Percentiles rank a stretch among this genome's conserved stretches.
phyloP scores from a whole-genome alignment of 2,797 vertebrate genomes.

The Parauchenoglanis punctatus region DNA sequence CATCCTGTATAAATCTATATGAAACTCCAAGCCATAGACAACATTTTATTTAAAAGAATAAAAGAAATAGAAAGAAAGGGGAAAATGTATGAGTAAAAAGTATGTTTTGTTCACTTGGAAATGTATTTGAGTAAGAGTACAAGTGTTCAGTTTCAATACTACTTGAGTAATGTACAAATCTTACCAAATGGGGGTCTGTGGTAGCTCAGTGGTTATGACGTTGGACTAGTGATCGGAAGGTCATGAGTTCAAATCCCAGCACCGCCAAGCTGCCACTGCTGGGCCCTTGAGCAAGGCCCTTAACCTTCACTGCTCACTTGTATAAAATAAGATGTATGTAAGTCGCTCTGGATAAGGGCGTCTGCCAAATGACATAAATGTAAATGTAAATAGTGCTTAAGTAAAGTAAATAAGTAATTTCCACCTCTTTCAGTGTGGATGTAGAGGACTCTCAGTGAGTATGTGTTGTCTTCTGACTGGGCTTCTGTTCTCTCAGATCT shows the following conservation, averaged over 20 bases:
- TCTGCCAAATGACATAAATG: too few relatives aligned
- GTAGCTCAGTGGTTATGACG: too few relatives aligned
- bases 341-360: too few relatives aligned
- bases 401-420: not conserved
- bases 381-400: not conserved
- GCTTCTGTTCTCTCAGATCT: conserved; percentile 31
- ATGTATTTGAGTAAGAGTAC: not conserved
- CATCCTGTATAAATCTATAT: not conserved
- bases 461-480: conserved; percentile 57
- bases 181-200: not conserved
- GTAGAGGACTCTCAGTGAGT: conserved; percentile 61
- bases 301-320: too few relatives aligned
- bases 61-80: not conserved
- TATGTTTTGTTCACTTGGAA: not conserved
- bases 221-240: too few relatives aligned
- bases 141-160: not conserved
- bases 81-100: not conserved
- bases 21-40: not conserved
- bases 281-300: too few relatives aligned
- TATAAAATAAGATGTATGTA: too few relatives aligned
- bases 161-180: not conserved
- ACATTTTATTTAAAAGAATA: not conserved
- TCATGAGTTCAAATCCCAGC: too few relatives aligned
- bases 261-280: too few relatives aligned
- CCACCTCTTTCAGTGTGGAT: conserved; percentile 4